Conservation (phyloP, 2,113 vertebrate genomes). For the Neotoma lepida region DNA sequence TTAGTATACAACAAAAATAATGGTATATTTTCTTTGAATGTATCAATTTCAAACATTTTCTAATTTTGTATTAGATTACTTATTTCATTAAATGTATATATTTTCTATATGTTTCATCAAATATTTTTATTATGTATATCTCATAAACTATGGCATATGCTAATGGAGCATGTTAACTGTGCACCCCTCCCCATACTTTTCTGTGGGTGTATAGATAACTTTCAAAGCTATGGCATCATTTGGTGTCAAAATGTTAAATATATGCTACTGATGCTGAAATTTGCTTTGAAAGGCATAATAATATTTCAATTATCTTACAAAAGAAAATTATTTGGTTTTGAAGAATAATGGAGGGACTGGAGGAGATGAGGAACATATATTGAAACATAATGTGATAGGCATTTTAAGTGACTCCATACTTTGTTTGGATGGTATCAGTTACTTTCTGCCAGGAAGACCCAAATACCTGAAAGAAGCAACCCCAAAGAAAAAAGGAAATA, state of each 20-base stretch:
- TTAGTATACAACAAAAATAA: background rate
- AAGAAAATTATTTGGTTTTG: background rate
- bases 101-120: background rate
- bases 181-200: background rate
- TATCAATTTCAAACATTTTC: background rate
- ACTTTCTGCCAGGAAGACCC: background rate
- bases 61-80: background rate
- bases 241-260: background rate
- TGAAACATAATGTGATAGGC: background rate
- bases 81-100: background rate
- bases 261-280: background rate
- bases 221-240: background rate
- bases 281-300: background rate
- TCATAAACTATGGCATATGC: background rate
- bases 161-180: background rate
- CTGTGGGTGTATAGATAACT: rapidly evolving
- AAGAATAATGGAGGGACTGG: background rate
- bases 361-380: background rate
- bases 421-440: background rate
- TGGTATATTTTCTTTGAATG: background rate
- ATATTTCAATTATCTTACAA: background rate
- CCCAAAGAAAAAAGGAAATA: no score
- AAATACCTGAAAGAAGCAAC: background rate
- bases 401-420: background rate
- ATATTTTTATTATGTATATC: background rate